These are phyloP conservation scores for Elaphurus davidianus DNA, from an alignment of 2,113 vertebrate species.

Conservation along the genomic window DNA sequence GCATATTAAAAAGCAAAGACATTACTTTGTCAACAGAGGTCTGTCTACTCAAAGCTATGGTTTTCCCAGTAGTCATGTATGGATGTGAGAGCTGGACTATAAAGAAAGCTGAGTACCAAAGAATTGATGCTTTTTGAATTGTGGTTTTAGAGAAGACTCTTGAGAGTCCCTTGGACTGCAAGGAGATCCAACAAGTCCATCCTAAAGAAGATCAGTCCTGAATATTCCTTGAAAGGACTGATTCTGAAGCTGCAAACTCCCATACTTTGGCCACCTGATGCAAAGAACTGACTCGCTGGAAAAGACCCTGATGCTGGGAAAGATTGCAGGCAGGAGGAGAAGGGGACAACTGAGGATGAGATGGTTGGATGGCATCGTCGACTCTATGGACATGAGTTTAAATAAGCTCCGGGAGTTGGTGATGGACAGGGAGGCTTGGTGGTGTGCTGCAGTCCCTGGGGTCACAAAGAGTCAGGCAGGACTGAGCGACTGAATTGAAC, in stretches of 20 bases:
- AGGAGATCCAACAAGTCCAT: neutral
- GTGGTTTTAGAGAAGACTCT: neutral
- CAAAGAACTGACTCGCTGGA: neutral
- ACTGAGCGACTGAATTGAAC: neutral
- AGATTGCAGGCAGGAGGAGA: neutral
- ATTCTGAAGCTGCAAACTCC: neutral
- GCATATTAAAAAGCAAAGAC: neutral
- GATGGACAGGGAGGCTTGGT: neutral
- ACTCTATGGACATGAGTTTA: neutral
- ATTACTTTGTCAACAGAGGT: neutral
- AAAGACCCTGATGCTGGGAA: neutral
- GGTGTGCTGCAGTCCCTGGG: neutral
- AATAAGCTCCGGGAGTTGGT: neutral
- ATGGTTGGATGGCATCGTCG: neutral
- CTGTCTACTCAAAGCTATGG: neutral
- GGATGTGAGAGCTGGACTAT: neutral
- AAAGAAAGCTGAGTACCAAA: neutral
- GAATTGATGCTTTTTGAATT: neutral
- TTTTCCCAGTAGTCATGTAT: neutral
- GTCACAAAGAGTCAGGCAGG: neutral
- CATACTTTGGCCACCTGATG: neutral
- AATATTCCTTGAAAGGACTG: neutral
- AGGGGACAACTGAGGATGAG: neutral
- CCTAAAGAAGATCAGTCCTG: neutral
- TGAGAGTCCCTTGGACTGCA: neutral